Evolutionary conservation across 2,888 invertebrate genomes (phyloP).

Genomic region (Brachyopa scutellaris): DNA sequence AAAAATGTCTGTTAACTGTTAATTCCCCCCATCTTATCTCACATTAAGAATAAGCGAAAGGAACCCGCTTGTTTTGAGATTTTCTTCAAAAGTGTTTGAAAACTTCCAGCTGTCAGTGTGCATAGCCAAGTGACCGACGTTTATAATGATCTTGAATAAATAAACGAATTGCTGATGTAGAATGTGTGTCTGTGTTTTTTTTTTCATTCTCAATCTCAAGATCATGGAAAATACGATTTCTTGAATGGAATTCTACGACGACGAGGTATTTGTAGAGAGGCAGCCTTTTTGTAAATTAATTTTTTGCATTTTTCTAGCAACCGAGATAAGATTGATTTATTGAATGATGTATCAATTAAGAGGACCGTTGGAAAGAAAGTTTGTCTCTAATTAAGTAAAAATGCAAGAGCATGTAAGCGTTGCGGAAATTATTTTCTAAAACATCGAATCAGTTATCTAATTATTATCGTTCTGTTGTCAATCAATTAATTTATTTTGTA

Average conservation of each 20-base stretch:
- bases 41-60: too few species aligned
- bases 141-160: constrained; percentile 64
- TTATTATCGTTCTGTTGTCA: constrained; percentile 6
- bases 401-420: constrained; percentile 20
- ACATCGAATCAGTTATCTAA: constrained; percentile 14
- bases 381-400: constrained; percentile 51
- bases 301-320: constrained; percentile 18
- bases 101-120: constrained; percentile 13
- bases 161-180: constrained; percentile 64
- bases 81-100: too few species aligned
- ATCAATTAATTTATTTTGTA: constrained; percentile 36
- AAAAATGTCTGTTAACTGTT: too few species aligned
- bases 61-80: too few species aligned
- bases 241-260: constrained; percentile 60
- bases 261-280: constrained; percentile 12
- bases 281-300: constrained; percentile 28
- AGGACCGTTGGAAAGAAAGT: constrained; percentile 27
- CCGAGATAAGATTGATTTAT: constrained; percentile 63
- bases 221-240: constrained; percentile 66
- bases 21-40: too few species aligned
- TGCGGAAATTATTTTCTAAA: background rate
- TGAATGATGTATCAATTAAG: constrained; percentile 66
- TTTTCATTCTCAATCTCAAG: constrained; percentile 51
- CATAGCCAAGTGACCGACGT: constrained; percentile 8
- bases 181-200: constrained; percentile 14